phyloP scores from a whole-genome alignment of 2,888 invertebrate species.

The Cynaeus angustus region DNA sequence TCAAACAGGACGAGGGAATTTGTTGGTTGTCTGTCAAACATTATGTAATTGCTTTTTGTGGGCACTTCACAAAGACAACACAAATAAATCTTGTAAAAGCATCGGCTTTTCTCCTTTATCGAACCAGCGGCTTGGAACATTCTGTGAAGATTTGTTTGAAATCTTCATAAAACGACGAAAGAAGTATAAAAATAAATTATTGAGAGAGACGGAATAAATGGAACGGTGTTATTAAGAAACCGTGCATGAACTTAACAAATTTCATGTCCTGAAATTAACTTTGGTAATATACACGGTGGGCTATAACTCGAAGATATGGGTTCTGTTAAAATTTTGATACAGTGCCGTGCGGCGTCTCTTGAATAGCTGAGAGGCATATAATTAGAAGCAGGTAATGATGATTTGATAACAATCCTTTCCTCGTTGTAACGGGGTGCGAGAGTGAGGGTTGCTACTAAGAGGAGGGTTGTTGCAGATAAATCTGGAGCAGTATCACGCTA shows the following conservation, averaged over 20 bases:
- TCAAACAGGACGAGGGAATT: slow-evolving; percentile 24
- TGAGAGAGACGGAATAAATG: no score
- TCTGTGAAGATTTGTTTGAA: slow-evolving; percentile 6
- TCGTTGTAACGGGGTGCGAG: slow-evolving; percentile 15
- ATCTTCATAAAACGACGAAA: slow-evolving; percentile 3
- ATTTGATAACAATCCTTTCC: slow-evolving; percentile 24
- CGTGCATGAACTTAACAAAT: no score
- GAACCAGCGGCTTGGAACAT: slow-evolving; percentile 15
- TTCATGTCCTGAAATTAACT: no score
- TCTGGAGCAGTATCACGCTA: slow-evolving; percentile 33
- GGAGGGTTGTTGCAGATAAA: slow-evolving; percentile 34
- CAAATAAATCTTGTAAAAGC: slow-evolving; percentile 31
- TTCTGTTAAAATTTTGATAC: not conserved
- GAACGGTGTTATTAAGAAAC: no score
- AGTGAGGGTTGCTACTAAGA: not conserved
- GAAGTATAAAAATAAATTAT: not conserved
- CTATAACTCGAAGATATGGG: no score
- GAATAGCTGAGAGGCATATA: not conserved
- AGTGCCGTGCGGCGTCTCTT: slow-evolving; percentile 21
- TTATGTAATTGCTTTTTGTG: slow-evolving; percentile 41
- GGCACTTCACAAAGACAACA: slow-evolving; percentile 28
- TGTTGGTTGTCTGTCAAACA: slow-evolving; percentile 39
- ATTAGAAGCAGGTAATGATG: slow-evolving; percentile 34
- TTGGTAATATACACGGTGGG: no score
- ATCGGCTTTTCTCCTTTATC: slow-evolving; percentile 13